A percentile compares a stretch with the other conserved stretches of the same genome.
Evolutionary conservation across 2,113 vertebrate genomes (phyloP).

Genomic region (Podilymbus podiceps): DNA sequence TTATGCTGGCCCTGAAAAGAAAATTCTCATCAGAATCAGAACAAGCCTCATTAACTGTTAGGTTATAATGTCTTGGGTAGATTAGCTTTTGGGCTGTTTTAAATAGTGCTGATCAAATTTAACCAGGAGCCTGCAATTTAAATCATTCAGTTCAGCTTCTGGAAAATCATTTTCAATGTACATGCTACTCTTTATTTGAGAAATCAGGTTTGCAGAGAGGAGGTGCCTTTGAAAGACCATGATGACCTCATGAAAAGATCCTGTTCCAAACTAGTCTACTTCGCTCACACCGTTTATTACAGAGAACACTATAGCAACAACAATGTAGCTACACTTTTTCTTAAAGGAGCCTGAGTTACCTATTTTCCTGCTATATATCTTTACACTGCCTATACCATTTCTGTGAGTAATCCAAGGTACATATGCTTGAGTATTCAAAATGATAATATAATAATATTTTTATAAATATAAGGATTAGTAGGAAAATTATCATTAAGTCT

Average conservation of each 20-base stretch:
- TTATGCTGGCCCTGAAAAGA: background rate
- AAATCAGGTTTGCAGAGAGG: background rate
- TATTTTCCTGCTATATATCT: background rate
- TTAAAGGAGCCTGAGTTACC: background rate
- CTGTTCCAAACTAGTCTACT: background rate
- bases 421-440: background rate
- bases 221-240: background rate
- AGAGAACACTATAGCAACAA: background rate
- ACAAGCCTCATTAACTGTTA: slow-evolving; percentile 8
- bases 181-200: background rate
- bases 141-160: background rate
- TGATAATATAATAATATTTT: background rate
- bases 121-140: slow-evolving; percentile 15
- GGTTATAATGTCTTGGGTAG: background rate
- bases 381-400: background rate
- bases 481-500: background rate
- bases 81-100: slow-evolving; percentile 23
- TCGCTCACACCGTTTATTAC: background rate
- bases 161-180: background rate
- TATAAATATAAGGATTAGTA: background rate
- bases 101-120: slow-evolving; percentile 24
- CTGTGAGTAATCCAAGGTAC: background rate
- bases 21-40: slow-evolving; percentile 39
- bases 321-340: background rate
- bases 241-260: background rate